Percentiles rank a stretch among this genome's conserved stretches.
phyloP scores from a whole-genome alignment of 2,113 vertebrate species.

The Pyrgilauda ruficollis region DNA sequence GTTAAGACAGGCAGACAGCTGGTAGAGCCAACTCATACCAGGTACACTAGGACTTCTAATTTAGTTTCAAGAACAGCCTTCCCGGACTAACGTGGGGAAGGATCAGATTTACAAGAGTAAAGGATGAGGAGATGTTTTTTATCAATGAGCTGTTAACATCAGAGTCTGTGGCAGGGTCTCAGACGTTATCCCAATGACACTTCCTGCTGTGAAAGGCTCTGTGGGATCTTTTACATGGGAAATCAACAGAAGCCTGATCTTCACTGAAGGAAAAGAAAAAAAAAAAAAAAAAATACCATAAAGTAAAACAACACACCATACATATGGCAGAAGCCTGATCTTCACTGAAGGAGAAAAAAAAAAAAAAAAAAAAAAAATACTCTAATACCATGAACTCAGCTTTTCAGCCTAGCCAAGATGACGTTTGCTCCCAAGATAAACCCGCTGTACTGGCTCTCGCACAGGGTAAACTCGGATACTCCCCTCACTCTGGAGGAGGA shows the following conservation, averaged over 20 bases:
- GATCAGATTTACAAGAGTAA: background rate
- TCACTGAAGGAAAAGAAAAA: background rate
- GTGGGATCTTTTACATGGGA: background rate
- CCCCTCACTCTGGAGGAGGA: background rate
- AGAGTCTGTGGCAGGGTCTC: background rate
- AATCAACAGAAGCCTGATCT: background rate
- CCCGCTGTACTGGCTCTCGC: background rate
- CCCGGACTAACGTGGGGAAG: background rate
- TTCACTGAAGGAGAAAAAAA: too few species aligned
- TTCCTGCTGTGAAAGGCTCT: background rate
- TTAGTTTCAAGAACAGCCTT: background rate
- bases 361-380: fast-evolving
- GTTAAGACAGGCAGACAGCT: too few species aligned
- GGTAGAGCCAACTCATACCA: background rate
- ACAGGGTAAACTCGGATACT: background rate
- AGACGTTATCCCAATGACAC: background rate
- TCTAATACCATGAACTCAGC: background rate
- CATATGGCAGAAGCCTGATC: too few species aligned
- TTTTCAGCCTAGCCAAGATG: background rate
- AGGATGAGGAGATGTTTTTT: background rate
- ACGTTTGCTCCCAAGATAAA: background rate
- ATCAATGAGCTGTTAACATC: background rate
- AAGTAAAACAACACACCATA: too few species aligned
- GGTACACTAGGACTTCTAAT: background rate
- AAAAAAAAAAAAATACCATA: fast-evolving